These are phyloP conservation scores for Toxotes chatareus DNA, from an alignment of 2,113 vertebrate genomes.

Conservation along the genomic window DNA sequence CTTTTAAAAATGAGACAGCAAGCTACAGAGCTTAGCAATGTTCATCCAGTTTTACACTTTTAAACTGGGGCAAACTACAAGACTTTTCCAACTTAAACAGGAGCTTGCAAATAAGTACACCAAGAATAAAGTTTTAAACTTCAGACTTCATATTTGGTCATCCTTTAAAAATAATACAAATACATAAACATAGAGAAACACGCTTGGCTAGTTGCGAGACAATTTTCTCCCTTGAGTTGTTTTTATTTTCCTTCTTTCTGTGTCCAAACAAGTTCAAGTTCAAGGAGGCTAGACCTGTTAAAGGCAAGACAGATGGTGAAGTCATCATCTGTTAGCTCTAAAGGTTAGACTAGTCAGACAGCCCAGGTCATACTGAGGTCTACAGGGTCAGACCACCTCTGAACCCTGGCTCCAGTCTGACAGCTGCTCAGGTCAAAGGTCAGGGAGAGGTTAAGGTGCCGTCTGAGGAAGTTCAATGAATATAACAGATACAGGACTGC, in stretches of 20 bases:
- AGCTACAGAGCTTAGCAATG: slow-evolving; percentile 26
- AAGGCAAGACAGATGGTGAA: slow-evolving; percentile 78
- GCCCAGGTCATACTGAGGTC: slow-evolving; percentile 68
- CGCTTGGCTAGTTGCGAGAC: not conserved
- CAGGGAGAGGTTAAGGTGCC: slow-evolving; percentile 53
- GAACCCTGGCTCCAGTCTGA: slow-evolving; percentile 71
- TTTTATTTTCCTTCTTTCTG: slow-evolving; percentile 36
- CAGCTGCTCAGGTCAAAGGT: slow-evolving; percentile 78
- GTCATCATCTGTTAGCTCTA: slow-evolving; percentile 71
- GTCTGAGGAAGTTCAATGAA: slow-evolving; percentile 62
- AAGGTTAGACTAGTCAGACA: slow-evolving; percentile 77
- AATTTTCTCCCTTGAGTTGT: slow-evolving; percentile 20
- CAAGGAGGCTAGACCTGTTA: slow-evolving; percentile 70
- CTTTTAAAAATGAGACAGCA: slow-evolving; percentile 59
- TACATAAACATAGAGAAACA: not conserved
- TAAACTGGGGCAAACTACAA: slow-evolving; percentile 2
- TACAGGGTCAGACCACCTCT: slow-evolving; percentile 66
- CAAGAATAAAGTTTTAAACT: not conserved
- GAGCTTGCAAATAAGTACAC: slow-evolving; percentile 28
- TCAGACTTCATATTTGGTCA: not conserved
- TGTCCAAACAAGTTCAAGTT: slow-evolving; percentile 79
- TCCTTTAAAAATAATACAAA: slow-evolving; percentile 40
- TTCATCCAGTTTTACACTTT: slow-evolving; percentile 34
- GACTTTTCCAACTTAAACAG: not conserved
- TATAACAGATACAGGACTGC: slow-evolving; percentile 51